Evolutionary conservation across 1,140 invertebrate genomes (phyloP).

Genomic region (Mizuhopecten yessoensis): DNA sequence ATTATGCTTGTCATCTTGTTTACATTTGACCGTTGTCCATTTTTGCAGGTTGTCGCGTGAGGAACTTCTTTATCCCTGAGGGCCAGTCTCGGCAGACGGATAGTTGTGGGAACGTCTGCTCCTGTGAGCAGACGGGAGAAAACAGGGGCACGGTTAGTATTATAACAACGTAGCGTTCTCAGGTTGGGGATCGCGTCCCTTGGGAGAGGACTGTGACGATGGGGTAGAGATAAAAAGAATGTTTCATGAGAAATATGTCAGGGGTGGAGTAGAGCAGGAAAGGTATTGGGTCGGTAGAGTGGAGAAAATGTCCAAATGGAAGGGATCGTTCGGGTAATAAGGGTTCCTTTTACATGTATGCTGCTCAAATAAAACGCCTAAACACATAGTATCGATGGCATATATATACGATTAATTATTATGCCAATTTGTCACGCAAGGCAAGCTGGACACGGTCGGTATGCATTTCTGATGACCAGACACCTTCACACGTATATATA

Average conservation of each 20-base stretch:
- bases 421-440: background rate
- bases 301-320: too few relatives aligned
- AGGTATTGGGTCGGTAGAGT: too few relatives aligned
- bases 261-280: too few relatives aligned
- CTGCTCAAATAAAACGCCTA: background rate
- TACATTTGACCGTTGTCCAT: too few relatives aligned
- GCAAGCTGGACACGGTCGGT: slow-evolving; percentile 13
- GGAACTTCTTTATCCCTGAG: slow-evolving; percentile 19
- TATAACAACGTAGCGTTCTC: background rate
- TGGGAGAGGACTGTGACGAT: too few relatives aligned
- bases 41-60: background rate
- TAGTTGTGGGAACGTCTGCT: background rate
- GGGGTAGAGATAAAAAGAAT: too few relatives aligned
- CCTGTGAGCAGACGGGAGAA: background rate
- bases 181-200: too few relatives aligned
- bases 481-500: background rate
- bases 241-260: too few relatives aligned
- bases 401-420: background rate
- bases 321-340: too few relatives aligned
- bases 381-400: background rate
- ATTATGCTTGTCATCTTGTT: too few relatives aligned
- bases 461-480: slow-evolving; percentile 20
- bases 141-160: background rate
- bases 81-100: background rate
- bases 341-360: background rate